Base-by-base conservation (phyloP, 2,888 invertebrate species). In the Mythimna impura region DNA sequence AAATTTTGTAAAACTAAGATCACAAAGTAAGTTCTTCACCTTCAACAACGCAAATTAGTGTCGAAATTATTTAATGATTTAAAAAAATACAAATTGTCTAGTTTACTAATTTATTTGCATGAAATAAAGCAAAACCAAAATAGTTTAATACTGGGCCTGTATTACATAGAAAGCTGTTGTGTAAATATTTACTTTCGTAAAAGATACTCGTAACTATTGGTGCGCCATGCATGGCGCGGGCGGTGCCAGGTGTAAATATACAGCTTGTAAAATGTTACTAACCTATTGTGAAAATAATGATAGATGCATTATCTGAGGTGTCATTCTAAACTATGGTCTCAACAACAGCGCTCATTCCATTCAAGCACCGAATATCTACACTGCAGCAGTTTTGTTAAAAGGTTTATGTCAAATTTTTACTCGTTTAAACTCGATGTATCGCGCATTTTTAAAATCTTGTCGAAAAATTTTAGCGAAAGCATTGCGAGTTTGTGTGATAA, bases 401-500 rank as follows among this genome's bases (percentile, higher is more conserved):
- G 20, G 30, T 34, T 58, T 43, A 40, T 57, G 50, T 67, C 25
- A 47, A 67, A 61, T 30, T 57, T 57, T 54, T n/a, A 54, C 43
- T 66, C 57, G 25, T 66, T 4, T n/a, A 64, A 58, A 68, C 54
- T 66, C 43, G 20, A 66, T 74, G 60, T 72, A 55, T 60, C 50
- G 36, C 55, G n/a, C 67, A 66, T 78, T 71, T 67, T 20, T 63
- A 40, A 47, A 67, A 57, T 47, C 30, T 67, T 73, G 66, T 76
- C 50, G 34, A 34, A 60, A 63, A 69, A 55, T 20, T 25, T 60
- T 70, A 64, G 76, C 62, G 73, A 40, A 63, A 73, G 67, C 78
- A 75, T 76, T 71, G 73, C 66, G 82, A 82, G 81, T 78, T 86
- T 86, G 84, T 83, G 82, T 86, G 84, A 84, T 84, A 82, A 52